Conservation (phyloP, 2,888 invertebrate species). For the Drosophila pseudotalamancana region DNA sequence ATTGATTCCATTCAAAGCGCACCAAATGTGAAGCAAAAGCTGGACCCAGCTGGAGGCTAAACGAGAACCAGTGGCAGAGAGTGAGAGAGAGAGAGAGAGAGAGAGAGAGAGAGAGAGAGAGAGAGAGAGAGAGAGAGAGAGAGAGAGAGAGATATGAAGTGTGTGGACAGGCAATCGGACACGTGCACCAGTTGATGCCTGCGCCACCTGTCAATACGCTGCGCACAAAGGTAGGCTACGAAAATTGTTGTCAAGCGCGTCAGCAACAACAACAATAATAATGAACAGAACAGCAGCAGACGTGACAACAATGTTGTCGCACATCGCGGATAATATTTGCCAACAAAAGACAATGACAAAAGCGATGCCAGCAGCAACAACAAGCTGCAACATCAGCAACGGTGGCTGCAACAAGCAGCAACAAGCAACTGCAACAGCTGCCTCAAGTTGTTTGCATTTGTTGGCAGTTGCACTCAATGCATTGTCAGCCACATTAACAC, state of each 20-base stretch:
- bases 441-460: constrained; percentile 57
- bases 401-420: constrained; percentile 3
- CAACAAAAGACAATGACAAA: constrained; percentile 39
- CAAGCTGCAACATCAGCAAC: constrained; percentile 7
- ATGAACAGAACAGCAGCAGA: not conserved
- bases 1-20: constrained; percentile 56
- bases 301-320: constrained; percentile 26
- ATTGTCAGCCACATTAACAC: constrained; percentile 46
- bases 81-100: not conserved
- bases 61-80: not conserved
- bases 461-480: constrained; percentile 43
- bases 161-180: constrained; percentile 30
- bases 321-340: constrained; percentile 44
- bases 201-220: not conserved
- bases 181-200: constrained; percentile 5
- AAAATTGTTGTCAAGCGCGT: constrained; percentile 17
- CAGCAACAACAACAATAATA: not conserved
- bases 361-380: constrained; percentile 21
- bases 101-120: not conserved
- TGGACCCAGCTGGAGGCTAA: constrained; percentile 3
- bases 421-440: constrained; percentile 35
- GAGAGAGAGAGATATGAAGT: not conserved
- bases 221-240: constrained; percentile 41
- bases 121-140: not conserved
- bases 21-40: constrained; percentile 12